These are phyloP conservation scores for Sebastes nivosus DNA, from an alignment of 2,797 vertebrate genomes.

Conservation along the genomic window DNA sequence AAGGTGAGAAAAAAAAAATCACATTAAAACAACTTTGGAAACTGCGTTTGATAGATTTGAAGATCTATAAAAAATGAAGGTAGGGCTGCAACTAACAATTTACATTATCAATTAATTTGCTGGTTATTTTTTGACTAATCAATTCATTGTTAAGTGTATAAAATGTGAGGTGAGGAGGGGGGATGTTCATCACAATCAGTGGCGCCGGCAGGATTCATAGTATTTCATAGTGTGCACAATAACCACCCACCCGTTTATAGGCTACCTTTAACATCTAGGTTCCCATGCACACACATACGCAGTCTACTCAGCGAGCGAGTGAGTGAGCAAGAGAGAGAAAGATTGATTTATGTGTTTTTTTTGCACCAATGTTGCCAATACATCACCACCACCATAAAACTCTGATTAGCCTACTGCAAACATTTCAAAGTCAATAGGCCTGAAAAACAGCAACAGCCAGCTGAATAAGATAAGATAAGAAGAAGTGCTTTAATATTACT, in stretches of 20 bases:
- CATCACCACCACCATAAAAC: too few relatives aligned
- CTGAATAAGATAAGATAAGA: too few relatives aligned
- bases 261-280: not conserved
- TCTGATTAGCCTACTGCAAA: too few relatives aligned
- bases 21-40: not conserved
- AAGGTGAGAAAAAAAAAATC: not conserved
- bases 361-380: not conserved
- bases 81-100: not conserved
- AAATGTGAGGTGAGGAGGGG: not conserved
- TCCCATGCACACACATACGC: not conserved
- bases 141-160: not conserved
- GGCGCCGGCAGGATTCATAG: not conserved
- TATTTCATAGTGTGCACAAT: not conserved
- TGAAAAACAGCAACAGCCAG: too few relatives aligned
- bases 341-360: not conserved
- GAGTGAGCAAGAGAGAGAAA: not conserved
- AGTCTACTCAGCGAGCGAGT: not conserved
- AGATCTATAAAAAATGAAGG: not conserved
- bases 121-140: too few relatives aligned
- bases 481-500: too few relatives aligned
- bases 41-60: not conserved
- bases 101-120: too few relatives aligned
- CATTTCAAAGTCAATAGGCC: too few relatives aligned
- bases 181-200: not conserved
- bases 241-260: not conserved